A percentile compares a stretch with the other conserved stretches of the same genome.
Evolutionary conservation across 2,113 vertebrate species (phyloP).

Genomic region (Pristiophorus japonicus): DNA sequence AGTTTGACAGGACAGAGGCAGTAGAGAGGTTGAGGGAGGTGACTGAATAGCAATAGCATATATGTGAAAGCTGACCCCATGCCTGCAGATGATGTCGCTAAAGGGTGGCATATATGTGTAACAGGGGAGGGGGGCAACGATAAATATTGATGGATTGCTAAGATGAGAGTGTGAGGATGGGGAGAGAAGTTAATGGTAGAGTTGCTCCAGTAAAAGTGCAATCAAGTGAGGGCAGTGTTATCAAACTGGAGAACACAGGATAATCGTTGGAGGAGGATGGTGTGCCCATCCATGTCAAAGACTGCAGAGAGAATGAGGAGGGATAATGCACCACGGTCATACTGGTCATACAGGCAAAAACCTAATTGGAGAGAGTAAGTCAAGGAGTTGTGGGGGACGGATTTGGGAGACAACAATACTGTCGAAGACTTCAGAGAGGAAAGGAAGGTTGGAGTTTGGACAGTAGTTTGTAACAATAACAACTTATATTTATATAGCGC

Average conservation of each 20-base stretch:
- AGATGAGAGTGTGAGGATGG: neutral
- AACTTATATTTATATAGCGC: too few species aligned
- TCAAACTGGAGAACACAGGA: neutral
- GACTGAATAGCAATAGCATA: neutral
- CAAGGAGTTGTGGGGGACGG: neutral
- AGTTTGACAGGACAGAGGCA: neutral
- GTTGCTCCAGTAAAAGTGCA: neutral
- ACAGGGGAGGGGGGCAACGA: neutral
- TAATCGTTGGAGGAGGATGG: too few species aligned
- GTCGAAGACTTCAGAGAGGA: neutral
- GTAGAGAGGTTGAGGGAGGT: neutral
- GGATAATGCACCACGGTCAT: neutral
- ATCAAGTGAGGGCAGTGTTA: neutral
- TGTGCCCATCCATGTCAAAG: neutral
- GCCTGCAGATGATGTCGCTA: neutral
- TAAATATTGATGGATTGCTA: neutral
- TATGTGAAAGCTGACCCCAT: too few species aligned
- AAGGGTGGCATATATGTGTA: neutral
- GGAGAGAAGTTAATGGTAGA: neutral
- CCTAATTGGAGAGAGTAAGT: neutral
- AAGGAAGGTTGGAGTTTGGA: neutral
- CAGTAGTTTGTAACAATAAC: too few species aligned
- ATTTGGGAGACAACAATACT: neutral
- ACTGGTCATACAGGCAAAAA: neutral
- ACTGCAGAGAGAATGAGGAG: neutral